Base-by-base conservation (phyloP, 2,797 vertebrate species). In the Rhinatrema bivittatum region DNA sequence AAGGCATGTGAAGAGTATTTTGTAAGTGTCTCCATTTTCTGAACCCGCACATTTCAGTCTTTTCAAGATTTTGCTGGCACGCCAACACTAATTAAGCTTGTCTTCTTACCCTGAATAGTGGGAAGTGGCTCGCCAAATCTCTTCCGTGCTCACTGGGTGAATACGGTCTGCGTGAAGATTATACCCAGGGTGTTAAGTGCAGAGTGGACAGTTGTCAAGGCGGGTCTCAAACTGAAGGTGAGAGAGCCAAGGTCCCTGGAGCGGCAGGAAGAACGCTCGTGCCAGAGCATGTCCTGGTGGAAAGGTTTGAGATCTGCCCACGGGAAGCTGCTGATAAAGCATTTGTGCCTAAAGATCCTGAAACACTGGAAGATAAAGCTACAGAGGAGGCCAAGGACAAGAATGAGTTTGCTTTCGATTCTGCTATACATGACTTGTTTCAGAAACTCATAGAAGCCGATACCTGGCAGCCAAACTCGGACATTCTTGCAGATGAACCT, bases 191-290 rank as follows among this genome's bases (percentile, higher is more conserved):
- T n/a, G n/a, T n/a, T n/a, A n/a, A n/a, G n/a, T n/a, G n/a, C n/a
- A n/a, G n/a, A n/a, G n/a, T n/a, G n/a, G n/a, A n/a, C n/a, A n/a
- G n/a, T n/a, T n/a, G n/a, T n/a, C n/a, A n/a, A n/a, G n/a, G n/a
- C n/a, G n/a, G n/a, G n/a, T n/a, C 36, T 10, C 47, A 69, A 64
- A 4, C 53, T 78, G 79, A 36, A 64, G 15, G 33, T 79, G 71
- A 59, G 68, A 64, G 51, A 62, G 32, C 4, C 79, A 74, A 24
- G 18, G 38, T 39, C 69, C 1, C 32, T 41, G 43, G 60, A 58
- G 57, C 32, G 24, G n/a, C 31, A 52, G 13, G 29, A 62, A 14
- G 29, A 29, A 4, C 1, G 29, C 60, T 80, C 30, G 47, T 31
- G 16, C 70, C 64, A 0, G 79, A 80, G 51, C 46, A 16, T 16